A percentile compares a stretch with the other conserved stretches of the same genome.
Conservation (phyloP, 2,797 vertebrate genomes). For the Hirundo rustica region DNA sequence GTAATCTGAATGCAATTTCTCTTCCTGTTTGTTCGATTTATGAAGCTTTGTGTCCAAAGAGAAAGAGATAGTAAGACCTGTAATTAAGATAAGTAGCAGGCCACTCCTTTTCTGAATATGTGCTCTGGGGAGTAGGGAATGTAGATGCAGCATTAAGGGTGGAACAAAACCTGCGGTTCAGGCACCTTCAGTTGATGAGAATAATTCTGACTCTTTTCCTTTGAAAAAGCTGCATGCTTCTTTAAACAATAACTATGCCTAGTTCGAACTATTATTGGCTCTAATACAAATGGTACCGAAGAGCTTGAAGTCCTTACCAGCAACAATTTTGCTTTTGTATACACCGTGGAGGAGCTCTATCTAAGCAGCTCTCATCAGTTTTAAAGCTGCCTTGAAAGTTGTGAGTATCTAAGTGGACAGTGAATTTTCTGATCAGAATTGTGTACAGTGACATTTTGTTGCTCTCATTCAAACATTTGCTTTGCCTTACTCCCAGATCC, state of each 20-base stretch:
- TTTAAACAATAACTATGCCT: constrained; percentile 18
- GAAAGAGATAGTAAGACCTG: constrained; percentile 33
- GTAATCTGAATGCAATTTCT: constrained; percentile 42
- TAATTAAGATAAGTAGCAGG: constrained; percentile 45
- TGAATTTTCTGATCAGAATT: neutral
- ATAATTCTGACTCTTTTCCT: neutral
- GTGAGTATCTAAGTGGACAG: neutral
- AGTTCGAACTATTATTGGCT: neutral
- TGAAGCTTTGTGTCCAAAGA: constrained; percentile 37
- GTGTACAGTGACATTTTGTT: neutral
- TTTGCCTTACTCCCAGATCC: neutral
- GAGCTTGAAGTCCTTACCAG: neutral
- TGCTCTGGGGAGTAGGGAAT: neutral
- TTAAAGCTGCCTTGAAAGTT: neutral
- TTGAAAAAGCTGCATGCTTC: neutral
- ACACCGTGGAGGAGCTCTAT: neutral
- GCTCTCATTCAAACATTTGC: neutral
- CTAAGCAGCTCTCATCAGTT: neutral
- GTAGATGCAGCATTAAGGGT: neutral
- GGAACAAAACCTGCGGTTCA: constrained; percentile 37
- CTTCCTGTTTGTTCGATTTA: constrained; percentile 47
- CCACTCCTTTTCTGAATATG: neutral
- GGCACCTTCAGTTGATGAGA: neutral
- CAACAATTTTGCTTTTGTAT: neutral
- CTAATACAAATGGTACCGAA: neutral